Percentiles rank a stretch among this genome's conserved stretches.
These are phyloP conservation scores for Cylloceria caligata DNA, from an alignment of 2,888 invertebrate species.

Conservation along the genomic window DNA sequence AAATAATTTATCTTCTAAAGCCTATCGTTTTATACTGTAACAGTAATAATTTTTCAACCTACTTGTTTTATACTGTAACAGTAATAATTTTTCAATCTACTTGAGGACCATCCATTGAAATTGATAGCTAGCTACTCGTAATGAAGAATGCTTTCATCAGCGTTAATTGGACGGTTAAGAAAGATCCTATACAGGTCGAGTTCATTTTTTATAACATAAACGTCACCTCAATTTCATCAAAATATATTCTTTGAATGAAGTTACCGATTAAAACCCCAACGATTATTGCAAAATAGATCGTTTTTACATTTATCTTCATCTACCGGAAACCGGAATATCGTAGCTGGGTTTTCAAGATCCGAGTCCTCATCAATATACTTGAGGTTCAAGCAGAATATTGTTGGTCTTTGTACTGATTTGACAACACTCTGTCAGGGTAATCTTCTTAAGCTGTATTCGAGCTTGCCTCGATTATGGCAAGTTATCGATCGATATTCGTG, in stretches of 20 bases:
- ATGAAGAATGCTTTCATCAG: too few species aligned
- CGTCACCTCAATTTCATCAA: too few species aligned
- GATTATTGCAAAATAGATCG: neutral
- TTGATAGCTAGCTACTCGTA: neutral
- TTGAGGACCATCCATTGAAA: neutral
- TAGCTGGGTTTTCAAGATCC: neutral
- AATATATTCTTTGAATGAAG: neutral
- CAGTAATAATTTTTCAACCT: too few species aligned
- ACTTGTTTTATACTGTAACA: too few species aligned
- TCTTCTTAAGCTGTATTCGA: constrained; percentile 6
- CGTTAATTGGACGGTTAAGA: too few species aligned
- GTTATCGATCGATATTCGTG: constrained; percentile 16
- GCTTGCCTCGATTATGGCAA: neutral
- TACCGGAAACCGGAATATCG: neutral
- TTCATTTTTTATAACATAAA: too few species aligned
- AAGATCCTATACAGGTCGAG: too few species aligned
- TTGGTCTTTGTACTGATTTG: neutral
- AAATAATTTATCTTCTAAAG: too few species aligned
- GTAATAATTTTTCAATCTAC: neutral
- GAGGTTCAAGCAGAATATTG: neutral
- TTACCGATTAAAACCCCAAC: neutral
- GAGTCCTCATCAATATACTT: neutral
- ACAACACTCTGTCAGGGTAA: neutral
- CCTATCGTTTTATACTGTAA: too few species aligned
- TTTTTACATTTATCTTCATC: neutral